Percentiles rank a stretch among this genome's conserved stretches.
phyloP scores from a whole-genome alignment of 92 coral and sea anemone species.

The Epizoanthus fatuus region DNA sequence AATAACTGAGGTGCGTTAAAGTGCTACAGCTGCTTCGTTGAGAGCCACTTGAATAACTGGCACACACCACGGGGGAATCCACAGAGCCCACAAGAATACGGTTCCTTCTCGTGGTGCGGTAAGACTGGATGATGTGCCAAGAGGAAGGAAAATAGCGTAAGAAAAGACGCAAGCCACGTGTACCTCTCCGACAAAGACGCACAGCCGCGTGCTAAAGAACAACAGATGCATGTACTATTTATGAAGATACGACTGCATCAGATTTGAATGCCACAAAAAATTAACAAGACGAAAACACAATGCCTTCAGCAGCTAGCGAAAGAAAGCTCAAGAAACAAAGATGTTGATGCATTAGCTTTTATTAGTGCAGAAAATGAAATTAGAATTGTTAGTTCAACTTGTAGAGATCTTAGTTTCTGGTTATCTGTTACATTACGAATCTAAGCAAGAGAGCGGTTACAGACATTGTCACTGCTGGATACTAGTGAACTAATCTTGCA shows the following conservation, averaged over 20 bases:
- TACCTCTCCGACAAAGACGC: neutral
- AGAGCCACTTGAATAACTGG: conserved; percentile 38
- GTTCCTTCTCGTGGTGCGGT: conserved; percentile 36
- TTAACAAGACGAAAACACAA: neutral
- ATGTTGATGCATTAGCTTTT: neutral
- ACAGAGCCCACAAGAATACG: conserved; percentile 45
- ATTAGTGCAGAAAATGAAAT: neutral
- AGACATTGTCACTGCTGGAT: too few species aligned
- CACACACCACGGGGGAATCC: conserved; percentile 27
- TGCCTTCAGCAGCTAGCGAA: too few species aligned
- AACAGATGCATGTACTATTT: neutral
- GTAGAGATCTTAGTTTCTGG: too few species aligned
- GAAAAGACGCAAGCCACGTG: neutral
- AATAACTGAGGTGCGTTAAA: conserved; percentile 28
- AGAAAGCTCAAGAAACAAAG: too few species aligned
- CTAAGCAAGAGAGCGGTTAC: too few species aligned
- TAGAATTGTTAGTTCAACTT: neutral
- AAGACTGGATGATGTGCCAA: conserved; percentile 44
- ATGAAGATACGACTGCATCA: neutral
- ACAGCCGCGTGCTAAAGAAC: neutral
- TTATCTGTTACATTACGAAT: too few species aligned
- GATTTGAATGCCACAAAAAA: neutral
- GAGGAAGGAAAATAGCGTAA: conserved; percentile 29
- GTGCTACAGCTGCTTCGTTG: conserved; percentile 15
- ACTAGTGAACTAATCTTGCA: too few species aligned